Evolutionary conservation across 1,140 invertebrate genomes (phyloP), one percentile per base, ranked within the genome.

Genomic region (Caenorhabditis inopinata): DNA sequence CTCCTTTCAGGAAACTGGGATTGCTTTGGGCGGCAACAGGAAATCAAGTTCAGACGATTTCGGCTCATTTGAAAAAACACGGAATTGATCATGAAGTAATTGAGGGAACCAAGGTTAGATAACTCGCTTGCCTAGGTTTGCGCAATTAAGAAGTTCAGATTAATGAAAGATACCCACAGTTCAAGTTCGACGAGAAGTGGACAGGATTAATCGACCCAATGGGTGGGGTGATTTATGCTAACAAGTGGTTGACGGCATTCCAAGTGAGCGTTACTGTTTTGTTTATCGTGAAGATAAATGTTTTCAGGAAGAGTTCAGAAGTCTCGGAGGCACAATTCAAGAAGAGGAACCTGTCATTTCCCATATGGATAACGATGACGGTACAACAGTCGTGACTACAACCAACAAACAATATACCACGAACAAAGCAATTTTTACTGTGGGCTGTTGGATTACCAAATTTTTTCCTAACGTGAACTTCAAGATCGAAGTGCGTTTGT

Each of bases 221-320:
- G 74, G 80, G 80, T 16, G 80, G 80, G 9, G 58, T 77, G 1
- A 46, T 81, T 45, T 76, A 80, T 18, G 80, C 80, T n/a, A 75
- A 81, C 53, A 81, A 81, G 25, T 81, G 80, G 80, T 14, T 81
- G 0, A 68, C 18, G 1, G 76, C 80, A 1, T 81, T 77, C 27
- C 80, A 81, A 16, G 80, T 78, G n/a, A 42, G 4, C 7, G 4
- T 21, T 2, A 11, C 2, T 9, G 2, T 68, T 3, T 18, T 1
- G 9, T 0, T 18, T 7, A 42, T 7, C 5, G 35, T 7, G 3
- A 42, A 16, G 7, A 7, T 0, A 27, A 0, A 4, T 9, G 11
- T 38, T 62, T 80, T 76, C 18, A 80, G 79, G 74, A 76, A 12
- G 79, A 80, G 27, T 80, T 76, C 42, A 46, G 1, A 29, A 29